These are phyloP conservation scores for Drosophila ustulata DNA, from an alignment of 2,888 invertebrate species.

Conservation along the genomic window DNA sequence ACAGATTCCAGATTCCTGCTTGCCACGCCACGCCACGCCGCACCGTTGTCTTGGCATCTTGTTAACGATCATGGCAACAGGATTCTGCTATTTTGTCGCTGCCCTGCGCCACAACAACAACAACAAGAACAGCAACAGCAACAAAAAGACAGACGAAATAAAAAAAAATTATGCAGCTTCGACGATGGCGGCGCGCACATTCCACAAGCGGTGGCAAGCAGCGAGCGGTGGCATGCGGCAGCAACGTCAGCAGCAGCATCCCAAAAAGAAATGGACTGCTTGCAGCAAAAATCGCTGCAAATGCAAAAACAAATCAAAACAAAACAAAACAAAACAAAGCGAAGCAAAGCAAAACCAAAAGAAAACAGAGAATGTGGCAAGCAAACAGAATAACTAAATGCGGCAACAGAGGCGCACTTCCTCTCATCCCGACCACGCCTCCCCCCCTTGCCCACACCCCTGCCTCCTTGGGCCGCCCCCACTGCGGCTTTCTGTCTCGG, in stretches of 20 bases:
- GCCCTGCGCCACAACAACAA: slow-evolving; percentile 68
- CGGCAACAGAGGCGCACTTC: slow-evolving; percentile 30
- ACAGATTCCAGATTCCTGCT: slow-evolving; percentile 71
- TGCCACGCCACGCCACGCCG: not conserved
- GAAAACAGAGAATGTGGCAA: slow-evolving; percentile 61
- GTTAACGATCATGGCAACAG: slow-evolving; percentile 82
- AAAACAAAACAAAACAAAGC: slow-evolving; percentile 17
- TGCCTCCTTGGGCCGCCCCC: slow-evolving; percentile 20
- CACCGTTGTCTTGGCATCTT: slow-evolving; percentile 76
- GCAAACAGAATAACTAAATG: slow-evolving; percentile 78
- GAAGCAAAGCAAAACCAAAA: slow-evolving; percentile 16
- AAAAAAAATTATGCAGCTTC: slow-evolving; percentile 69
- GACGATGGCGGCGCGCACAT: slow-evolving; percentile 63
- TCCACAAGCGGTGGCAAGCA: slow-evolving; percentile 49
- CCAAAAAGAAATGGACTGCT: slow-evolving; percentile 77
- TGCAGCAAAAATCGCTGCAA: slow-evolving; percentile 64
- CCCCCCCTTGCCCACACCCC: not conserved
- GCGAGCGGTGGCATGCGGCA: not conserved
- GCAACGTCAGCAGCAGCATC: slow-evolving; percentile 70
- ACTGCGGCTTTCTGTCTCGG: slow-evolving; percentile 63
- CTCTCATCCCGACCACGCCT: slow-evolving; percentile 5
- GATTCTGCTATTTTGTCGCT: slow-evolving; percentile 81
- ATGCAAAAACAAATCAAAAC: slow-evolving; percentile 54
- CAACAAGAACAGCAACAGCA: slow-evolving; percentile 14
- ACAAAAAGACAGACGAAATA: not conserved